phyloP scores from a whole-genome alignment of 2,797 vertebrate genomes.

The Petrocephalus schoutedeni region DNA sequence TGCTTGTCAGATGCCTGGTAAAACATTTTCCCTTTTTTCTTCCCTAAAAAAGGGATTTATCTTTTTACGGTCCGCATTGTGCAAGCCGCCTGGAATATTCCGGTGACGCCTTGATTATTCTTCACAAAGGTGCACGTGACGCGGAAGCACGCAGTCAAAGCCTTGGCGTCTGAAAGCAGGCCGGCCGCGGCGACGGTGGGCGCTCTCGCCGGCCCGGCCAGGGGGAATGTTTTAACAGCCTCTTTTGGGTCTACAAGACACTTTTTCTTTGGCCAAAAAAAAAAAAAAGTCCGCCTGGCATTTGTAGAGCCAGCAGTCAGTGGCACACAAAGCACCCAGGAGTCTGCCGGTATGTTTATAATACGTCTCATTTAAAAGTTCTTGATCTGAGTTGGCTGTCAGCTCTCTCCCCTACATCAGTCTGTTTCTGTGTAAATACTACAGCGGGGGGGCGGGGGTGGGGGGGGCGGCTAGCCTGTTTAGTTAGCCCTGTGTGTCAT shows the following conservation, averaged over 20 bases:
- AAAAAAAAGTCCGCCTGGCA: background rate
- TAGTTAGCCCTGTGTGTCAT: slow-evolving; percentile 47
- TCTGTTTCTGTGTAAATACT: slow-evolving; percentile 26
- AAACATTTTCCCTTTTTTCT: slow-evolving; percentile 4
- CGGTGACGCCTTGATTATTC: background rate
- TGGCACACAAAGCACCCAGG: slow-evolving; percentile 11
- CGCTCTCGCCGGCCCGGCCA: background rate
- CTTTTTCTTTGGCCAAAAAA: slow-evolving; percentile 1
- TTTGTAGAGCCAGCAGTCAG: slow-evolving; percentile 16
- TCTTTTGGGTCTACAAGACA: background rate
- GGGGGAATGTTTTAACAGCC: slow-evolving; percentile 12
- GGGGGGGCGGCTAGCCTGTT: slow-evolving; percentile 31
- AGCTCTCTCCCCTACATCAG: background rate
- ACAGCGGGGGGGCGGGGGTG: slow-evolving; percentile 16
- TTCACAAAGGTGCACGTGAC: background rate
- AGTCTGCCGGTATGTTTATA: slow-evolving; percentile 2
- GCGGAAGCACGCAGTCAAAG: background rate
- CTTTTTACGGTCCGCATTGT: background rate
- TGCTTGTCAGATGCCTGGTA: background rate
- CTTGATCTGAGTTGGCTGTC: slow-evolving; percentile 1
- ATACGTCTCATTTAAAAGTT: slow-evolving; percentile 22
- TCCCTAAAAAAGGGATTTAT: background rate
- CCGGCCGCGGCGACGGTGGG: background rate
- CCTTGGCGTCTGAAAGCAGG: background rate
- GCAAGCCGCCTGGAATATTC: background rate